A percentile compares a stretch with the other conserved stretches of the same genome.
Evolutionary conservation across 2,113 vertebrate species (phyloP).

Genomic region (Pseudorhombus dupliciocellatus): DNA sequence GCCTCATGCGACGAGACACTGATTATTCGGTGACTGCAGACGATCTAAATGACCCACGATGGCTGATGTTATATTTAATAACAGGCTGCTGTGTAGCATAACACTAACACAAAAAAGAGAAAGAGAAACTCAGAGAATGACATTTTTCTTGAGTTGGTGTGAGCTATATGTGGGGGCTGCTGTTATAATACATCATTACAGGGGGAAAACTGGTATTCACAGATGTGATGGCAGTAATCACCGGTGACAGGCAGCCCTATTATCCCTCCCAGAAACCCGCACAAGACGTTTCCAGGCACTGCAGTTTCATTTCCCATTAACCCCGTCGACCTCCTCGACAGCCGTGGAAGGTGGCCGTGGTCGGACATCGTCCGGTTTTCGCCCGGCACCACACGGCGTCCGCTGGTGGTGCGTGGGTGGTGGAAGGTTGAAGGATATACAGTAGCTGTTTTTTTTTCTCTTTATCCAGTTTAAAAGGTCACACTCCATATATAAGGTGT

Average conservation of each 20-base stretch:
- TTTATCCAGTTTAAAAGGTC: too few relatives aligned
- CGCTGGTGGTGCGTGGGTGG: background rate
- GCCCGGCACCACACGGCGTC: slow-evolving; percentile 29
- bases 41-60: slow-evolving; percentile 3
- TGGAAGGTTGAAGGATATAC: too few relatives aligned
- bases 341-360: slow-evolving; percentile 41
- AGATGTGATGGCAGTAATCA: slow-evolving; percentile 48
- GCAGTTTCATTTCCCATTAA: slow-evolving; percentile 69
- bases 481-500: too few relatives aligned
- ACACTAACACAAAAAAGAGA: background rate
- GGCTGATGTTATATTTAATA: background rate
- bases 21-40: slow-evolving; percentile 7
- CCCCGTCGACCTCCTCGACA: slow-evolving; percentile 54
- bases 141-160: background rate
- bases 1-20: background rate
- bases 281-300: slow-evolving; percentile 47
- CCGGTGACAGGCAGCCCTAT: slow-evolving; percentile 54
- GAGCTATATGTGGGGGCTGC: background rate
- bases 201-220: slow-evolving; percentile 34
- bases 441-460: too few relatives aligned
- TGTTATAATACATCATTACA: slow-evolving; percentile 47
- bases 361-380: slow-evolving; percentile 51
- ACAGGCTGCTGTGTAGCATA: background rate
- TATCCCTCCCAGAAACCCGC: slow-evolving; percentile 42
- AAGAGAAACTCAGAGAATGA: background rate